Base-by-base conservation (phyloP, 2,797 vertebrate genomes). In the Enteromius argenteus region DNA sequence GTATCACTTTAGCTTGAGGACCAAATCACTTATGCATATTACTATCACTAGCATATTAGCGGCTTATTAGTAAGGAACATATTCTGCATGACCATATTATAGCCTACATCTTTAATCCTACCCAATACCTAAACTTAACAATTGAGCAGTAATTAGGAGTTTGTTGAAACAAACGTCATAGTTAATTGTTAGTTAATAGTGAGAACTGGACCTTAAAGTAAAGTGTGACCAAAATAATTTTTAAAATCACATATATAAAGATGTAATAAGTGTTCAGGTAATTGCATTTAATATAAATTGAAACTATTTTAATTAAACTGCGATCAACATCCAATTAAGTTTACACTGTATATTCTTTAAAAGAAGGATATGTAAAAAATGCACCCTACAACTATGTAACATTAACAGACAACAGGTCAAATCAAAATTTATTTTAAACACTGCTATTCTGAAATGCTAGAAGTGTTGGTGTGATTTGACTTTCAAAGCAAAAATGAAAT, bases 401-500 rank as follows among this genome's bases (percentile, higher is more conserved):
- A 21, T 62, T 37, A 13, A 5, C 39, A 71, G 51, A 17, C 37
- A 56, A 72, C 44, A 17, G 5, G 30, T 53, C 30, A 5, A 51
- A 67, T 46, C 49, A 3, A 53, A 35, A 7, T 74, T 3, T 21
- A 30, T 78, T 68, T 67, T 68, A 42, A 60, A 72, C 67, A 72
- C 37, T 30, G 10, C 23, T 58, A 13, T 35, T 58, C 2, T 71
- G 3, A 56, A 42, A 58, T 9, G 2, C 49, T 67, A 27, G 32
- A 68, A 42, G 5, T 42, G 44, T 35, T 5, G 4, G 30, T 39
- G 23, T 67, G 10, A 49, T 49, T 30, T 72, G 60, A 69, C 73
- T 77, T 56, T 68, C 30, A 67, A 19, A 81, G 44, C 49, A 74
- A 37, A 84, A 60, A 13, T 35, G 51, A 67, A 76, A 82, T 23